These are phyloP conservation scores for Vespertilio murinus DNA, from an alignment of 2,797 vertebrate species.

Conservation along the genomic window DNA sequence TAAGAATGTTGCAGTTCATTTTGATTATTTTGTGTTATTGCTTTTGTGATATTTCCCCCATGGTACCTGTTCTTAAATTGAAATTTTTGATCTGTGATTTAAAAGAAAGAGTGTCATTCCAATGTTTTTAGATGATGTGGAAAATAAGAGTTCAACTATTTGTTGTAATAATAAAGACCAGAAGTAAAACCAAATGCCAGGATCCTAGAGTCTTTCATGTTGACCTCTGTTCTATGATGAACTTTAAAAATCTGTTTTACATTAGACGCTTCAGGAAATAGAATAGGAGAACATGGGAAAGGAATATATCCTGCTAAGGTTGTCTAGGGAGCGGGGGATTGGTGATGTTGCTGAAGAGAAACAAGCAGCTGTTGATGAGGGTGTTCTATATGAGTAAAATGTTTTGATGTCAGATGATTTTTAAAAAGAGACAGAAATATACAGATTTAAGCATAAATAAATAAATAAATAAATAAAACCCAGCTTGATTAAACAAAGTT, in stretches of 20 bases:
- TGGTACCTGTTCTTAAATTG: slow-evolving; percentile 11
- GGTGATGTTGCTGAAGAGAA: slow-evolving; percentile 90
- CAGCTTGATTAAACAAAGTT: neutral
- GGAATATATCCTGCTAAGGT: slow-evolving; percentile 69
- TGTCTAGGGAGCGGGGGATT: slow-evolving; percentile 81
- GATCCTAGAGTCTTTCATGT: slow-evolving; percentile 85
- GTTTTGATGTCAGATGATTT: slow-evolving; percentile 92
- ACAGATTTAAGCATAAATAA: slow-evolving; percentile 50
- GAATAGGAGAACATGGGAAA: slow-evolving; percentile 82
- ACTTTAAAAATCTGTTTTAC: slow-evolving; percentile 87
- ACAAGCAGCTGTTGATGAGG: slow-evolving; percentile 90
- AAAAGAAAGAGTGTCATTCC: slow-evolving; percentile 23
- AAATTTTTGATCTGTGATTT: slow-evolving; percentile 24
- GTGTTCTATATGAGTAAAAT: slow-evolving; percentile 81
- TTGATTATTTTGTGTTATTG: neutral
- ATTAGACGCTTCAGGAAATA: slow-evolving; percentile 84
- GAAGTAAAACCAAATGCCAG: slow-evolving; percentile 83
- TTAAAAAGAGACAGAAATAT: neutral
- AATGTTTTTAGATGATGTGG: slow-evolving; percentile 40
- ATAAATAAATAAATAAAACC: slow-evolving; percentile 5
- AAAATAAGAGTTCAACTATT: slow-evolving; percentile 71
- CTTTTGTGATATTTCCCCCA: neutral
- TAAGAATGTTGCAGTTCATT: neutral
- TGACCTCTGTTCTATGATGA: slow-evolving; percentile 86
- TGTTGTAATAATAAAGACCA: slow-evolving; percentile 84